These are phyloP conservation scores for Lepus europaeus DNA, from an alignment of 2,113 vertebrate species.

Conservation along the genomic window DNA sequence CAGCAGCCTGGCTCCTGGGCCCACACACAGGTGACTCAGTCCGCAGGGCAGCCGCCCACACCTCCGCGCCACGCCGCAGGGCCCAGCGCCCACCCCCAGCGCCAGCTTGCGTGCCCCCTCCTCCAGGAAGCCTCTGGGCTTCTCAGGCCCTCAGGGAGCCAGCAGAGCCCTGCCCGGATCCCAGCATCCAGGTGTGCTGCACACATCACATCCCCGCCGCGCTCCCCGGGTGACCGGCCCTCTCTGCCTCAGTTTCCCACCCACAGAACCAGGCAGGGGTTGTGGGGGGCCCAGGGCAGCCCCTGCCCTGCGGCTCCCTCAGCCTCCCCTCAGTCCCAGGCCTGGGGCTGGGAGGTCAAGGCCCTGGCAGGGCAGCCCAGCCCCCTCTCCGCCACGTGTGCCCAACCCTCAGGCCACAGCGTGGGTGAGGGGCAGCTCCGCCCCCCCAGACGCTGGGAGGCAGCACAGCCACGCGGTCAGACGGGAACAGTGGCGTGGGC, in stretches of 20 bases:
- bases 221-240: background rate
- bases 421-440: background rate
- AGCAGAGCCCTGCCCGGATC: no score
- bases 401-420: background rate
- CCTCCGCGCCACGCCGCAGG: rapidly evolving
- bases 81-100: background rate
- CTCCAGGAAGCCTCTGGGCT: background rate
- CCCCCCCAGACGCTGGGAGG: background rate
- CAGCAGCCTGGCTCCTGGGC: background rate
- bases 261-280: no score
- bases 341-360: no score
- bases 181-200: rapidly evolving
- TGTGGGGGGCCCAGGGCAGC: background rate
- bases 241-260: background rate
- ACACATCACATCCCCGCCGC: rapidly evolving
- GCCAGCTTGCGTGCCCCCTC: rapidly evolving
- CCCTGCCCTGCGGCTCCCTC: no score
- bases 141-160: background rate
- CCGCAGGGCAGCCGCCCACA: background rate
- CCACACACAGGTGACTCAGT: background rate
- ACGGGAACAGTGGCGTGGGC: background rate
- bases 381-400: background rate
- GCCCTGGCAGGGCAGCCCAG: no score
- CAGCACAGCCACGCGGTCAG: background rate
- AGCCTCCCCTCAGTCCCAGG: no score